Base-by-base conservation (phyloP, 1,140 invertebrate species). In the Leptinotarsa defecta region DNA sequence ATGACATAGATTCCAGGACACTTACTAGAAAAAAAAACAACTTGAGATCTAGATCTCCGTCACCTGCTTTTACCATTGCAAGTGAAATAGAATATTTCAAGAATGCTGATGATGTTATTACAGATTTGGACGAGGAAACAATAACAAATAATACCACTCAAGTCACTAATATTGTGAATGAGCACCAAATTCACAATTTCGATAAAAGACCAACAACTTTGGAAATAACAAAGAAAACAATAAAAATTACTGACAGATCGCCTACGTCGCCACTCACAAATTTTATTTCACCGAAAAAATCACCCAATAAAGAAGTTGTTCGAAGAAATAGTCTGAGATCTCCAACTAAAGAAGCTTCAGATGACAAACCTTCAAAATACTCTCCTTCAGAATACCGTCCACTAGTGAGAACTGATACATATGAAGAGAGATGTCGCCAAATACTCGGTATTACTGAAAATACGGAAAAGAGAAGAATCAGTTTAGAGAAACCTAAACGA, bases 351-450 rank as follows among this genome's bases (percentile, higher is more conserved):
- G 76, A 77, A 19, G 4, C 48, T 61, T 52, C 34, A 71, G 27
- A 48, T 74, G 77, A n/a, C 74, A 74, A 74, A 43, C 68, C 34
- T 73, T n/a, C 20, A n/a, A 13, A 73, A 17, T 57, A 4, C 22
- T 61, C 20, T 17, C 63, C 63, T 22, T 76, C 77, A 13, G n/a
- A 75, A 80, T 75, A 80, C 15, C 80, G 78, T 71, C 87, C 86
- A 43, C 84, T 89, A 65, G 86, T 86, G 77, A 87, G 90, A 79
- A 89, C 89, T 57, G 90, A 92, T 83, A 91, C 91, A n/a, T 92
- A 91, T 72, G 91, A 91, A 85, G 90, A 91, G 84, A 86, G 90
- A n/a, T 91, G 90, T 78, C 85, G 89, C 43, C 88, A 91, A 79
- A 91, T 92, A 75, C 82, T 92, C 52, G 91, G 91, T 6, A 90